phyloP scores from a whole-genome alignment of 2,113 vertebrate species.

The Phrynosoma blainvillii region DNA sequence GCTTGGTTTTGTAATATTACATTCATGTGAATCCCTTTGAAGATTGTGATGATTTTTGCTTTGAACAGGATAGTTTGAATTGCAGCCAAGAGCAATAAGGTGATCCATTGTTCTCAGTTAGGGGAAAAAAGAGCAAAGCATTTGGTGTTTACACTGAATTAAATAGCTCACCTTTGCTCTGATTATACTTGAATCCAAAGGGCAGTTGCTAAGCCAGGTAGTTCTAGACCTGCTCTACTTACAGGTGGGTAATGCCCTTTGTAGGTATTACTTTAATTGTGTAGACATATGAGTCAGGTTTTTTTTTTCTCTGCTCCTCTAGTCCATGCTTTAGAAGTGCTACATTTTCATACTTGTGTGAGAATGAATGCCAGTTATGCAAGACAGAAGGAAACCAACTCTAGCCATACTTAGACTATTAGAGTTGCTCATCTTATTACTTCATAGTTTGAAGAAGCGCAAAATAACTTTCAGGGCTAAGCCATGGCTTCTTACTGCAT shows the following conservation, averaged over 20 bases:
- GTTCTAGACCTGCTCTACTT: not conserved
- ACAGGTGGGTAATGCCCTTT: not conserved
- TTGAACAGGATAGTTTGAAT: not conserved
- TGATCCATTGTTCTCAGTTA: not conserved
- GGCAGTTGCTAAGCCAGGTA: not conserved
- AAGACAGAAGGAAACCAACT: not conserved
- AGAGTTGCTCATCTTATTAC: not conserved
- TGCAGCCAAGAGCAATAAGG: not conserved
- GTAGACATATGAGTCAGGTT: not conserved
- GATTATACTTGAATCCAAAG: too few relatives aligned
- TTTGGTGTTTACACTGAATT: not conserved
- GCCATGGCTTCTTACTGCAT: not conserved
- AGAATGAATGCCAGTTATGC: not conserved
- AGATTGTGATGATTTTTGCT: not conserved
- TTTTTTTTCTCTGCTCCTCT: not conserved
- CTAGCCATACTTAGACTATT: not conserved
- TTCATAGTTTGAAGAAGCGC: not conserved
- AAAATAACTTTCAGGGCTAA: not conserved
- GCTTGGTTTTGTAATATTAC: not conserved
- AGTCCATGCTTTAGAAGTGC: not conserved
- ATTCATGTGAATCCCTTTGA: not conserved
- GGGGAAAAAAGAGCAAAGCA: not conserved
- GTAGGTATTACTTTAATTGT: not conserved
- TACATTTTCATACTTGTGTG: not conserved
- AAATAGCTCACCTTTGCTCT: not conserved